These are phyloP conservation scores for Prunella strophiata DNA, from an alignment of 2,797 vertebrate genomes.

Conservation along the genomic window DNA sequence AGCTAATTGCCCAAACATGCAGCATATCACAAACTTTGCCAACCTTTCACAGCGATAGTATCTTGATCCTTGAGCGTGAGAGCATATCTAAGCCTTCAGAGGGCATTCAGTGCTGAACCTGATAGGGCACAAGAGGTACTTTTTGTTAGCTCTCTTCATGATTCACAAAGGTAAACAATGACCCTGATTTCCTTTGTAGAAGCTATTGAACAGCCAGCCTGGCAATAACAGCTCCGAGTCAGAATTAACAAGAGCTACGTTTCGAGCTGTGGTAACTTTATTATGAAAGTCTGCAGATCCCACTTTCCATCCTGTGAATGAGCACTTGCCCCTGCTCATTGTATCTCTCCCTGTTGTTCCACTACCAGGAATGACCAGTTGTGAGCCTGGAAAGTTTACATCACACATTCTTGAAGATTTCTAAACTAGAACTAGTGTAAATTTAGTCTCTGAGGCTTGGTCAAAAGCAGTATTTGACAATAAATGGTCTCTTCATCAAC, in stretches of 20 bases:
- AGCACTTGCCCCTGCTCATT: not conserved
- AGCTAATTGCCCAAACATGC: constrained; percentile 42
- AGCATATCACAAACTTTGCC: constrained; percentile 36
- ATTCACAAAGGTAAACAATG: constrained; percentile 45
- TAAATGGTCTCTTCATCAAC: constrained; percentile 18
- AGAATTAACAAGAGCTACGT: not conserved
- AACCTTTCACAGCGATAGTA: constrained; percentile 1
- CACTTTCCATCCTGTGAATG: not conserved
- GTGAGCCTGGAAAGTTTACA: not conserved
- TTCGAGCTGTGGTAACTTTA: not conserved
- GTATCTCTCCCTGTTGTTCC: not conserved
- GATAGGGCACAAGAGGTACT: not conserved
- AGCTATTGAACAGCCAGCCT: constrained; percentile 25
- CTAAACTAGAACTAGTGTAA: not conserved
- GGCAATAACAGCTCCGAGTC: not conserved
- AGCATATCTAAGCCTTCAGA: constrained; percentile 17
- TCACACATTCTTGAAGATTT: not conserved
- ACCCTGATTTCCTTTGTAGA: constrained; percentile 27
- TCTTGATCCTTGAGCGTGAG: constrained; percentile 28
- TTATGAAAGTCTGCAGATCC: not conserved
- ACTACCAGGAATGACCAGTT: not conserved
- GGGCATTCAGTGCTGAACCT: not conserved
- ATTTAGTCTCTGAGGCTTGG: not conserved
- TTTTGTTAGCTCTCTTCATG: constrained; percentile 37
- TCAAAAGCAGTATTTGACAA: constrained; percentile 17